Percentiles rank a stretch among this genome's conserved stretches.
Conservation (phyloP, 2,888 invertebrate species). For the Troides oblongomaculatus region DNA sequence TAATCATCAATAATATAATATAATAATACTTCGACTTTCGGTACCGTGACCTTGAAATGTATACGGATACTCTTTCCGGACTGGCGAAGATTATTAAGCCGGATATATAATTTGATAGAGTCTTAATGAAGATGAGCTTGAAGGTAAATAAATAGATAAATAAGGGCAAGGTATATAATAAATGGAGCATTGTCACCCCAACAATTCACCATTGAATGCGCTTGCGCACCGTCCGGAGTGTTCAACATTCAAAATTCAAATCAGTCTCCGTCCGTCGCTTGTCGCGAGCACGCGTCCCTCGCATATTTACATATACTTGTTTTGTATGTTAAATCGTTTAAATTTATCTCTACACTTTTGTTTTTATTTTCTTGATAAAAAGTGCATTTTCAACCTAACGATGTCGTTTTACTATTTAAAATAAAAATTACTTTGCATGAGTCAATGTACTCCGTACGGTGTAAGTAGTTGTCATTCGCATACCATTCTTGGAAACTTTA, state of each 20-base stretch:
- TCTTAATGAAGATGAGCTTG: no score
- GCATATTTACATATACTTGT: slow-evolving; percentile 67
- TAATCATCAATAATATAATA: no score
- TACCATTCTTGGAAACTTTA: background rate
- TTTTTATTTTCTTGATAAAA: slow-evolving; percentile 55
- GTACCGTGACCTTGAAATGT: no score
- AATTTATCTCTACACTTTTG: slow-evolving; percentile 47
- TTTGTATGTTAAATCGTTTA: slow-evolving; percentile 58
- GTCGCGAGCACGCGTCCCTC: slow-evolving; percentile 57
- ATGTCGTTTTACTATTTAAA: slow-evolving; percentile 50
- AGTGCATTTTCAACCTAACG: slow-evolving; percentile 62
- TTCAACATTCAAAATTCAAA: slow-evolving; percentile 73
- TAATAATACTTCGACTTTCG: no score
- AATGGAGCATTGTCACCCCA: slow-evolving; percentile 44
- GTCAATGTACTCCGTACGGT: background rate
- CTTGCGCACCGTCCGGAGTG: slow-evolving; percentile 50
- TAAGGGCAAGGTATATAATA: slow-evolving; percentile 6
- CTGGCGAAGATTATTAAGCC: no score
- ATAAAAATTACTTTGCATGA: slow-evolving; percentile 22
- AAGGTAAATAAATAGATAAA: background rate
- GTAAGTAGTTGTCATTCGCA: background rate
- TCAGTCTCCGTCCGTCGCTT: slow-evolving; percentile 64
- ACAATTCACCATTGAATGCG: slow-evolving; percentile 69
- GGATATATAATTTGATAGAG: no score
- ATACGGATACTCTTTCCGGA: no score